Evolutionary conservation across 2,113 vertebrate genomes (phyloP).

Genomic region (Pristiophorus japonicus): DNA sequence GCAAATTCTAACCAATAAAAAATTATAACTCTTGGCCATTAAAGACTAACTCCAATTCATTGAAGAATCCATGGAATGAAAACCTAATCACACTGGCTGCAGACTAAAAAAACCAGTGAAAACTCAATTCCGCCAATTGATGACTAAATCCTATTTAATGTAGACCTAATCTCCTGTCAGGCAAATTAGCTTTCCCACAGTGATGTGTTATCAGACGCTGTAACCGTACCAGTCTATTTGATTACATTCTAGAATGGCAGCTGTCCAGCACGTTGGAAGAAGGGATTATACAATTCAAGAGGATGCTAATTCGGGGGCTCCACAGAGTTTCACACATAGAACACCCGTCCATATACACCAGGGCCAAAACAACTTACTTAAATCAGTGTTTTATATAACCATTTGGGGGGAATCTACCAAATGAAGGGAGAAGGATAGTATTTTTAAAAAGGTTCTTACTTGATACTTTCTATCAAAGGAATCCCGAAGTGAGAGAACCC

Average conservation of each 20-base stretch:
- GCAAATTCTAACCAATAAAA: neutral
- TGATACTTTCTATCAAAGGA: neutral
- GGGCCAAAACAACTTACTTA: neutral
- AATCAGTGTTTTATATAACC: neutral
- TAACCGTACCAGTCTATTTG: neutral
- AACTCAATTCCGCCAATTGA: neutral
- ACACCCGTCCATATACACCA: neutral
- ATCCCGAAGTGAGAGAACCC: neutral
- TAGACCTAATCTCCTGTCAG: neutral
- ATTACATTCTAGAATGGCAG: neutral
- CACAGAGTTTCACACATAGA: neutral
- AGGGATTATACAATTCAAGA: neutral
- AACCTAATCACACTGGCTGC: neutral
- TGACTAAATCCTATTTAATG: neutral
- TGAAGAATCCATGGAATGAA: neutral
- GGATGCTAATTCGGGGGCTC: neutral
- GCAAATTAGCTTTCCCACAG: neutral
- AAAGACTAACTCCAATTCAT: neutral
- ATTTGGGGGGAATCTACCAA: neutral
- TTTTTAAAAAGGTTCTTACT: slow-evolving; percentile 19
- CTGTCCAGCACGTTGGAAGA: neutral
- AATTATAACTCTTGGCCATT: neutral
- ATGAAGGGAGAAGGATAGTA: neutral
- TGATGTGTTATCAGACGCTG: neutral
- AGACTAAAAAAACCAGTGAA: neutral